phyloP scores from a whole-genome alignment of 37 sponge, comb jelly and placozoan genomes.

The Geodia barretti region DNA sequence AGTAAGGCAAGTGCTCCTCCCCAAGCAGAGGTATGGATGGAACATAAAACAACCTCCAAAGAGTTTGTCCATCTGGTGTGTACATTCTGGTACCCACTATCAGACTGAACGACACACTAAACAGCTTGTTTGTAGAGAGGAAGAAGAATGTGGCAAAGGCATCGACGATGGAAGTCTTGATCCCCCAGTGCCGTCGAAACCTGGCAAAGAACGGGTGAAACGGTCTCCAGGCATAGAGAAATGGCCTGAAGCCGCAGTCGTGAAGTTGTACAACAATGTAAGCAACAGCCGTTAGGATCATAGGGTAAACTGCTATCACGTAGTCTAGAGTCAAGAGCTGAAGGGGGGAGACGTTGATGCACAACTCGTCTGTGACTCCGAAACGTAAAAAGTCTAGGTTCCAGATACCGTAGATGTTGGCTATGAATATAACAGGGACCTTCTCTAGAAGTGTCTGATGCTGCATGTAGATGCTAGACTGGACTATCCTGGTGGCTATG shows the following conservation, averaged over 20 bases:
- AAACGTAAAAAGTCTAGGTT: conserved; percentile 25
- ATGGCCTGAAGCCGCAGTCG: background rate
- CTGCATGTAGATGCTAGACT: no score
- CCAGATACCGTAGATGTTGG: conserved; percentile 12
- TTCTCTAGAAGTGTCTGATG: no score
- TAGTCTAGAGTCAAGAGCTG: conserved; percentile 3
- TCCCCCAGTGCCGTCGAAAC: conserved; percentile 25
- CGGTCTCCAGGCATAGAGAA: background rate
- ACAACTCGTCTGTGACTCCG: background rate
- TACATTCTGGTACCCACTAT: conserved; percentile 15
- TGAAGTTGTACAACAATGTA: conserved; percentile 4
- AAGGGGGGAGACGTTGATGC: background rate
- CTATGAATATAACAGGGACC: no score
- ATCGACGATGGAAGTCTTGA: conserved; percentile 34
- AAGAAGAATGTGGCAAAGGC: conserved; percentile 57
- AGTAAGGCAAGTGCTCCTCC: conserved; percentile 30
- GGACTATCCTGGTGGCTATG: no score
- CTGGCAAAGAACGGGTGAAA: background rate
- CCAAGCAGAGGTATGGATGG: conserved; percentile 14
- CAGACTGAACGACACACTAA: conserved; percentile 17
- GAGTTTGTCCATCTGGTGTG: no score
- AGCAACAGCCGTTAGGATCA: background rate
- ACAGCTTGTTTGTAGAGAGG: conserved; percentile 57
- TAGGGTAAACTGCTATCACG: conserved; percentile 4
- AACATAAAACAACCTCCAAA: background rate